Evolutionary conservation across 2,888 invertebrate species (phyloP).

Genomic region (Orchesella flavescens): DNA sequence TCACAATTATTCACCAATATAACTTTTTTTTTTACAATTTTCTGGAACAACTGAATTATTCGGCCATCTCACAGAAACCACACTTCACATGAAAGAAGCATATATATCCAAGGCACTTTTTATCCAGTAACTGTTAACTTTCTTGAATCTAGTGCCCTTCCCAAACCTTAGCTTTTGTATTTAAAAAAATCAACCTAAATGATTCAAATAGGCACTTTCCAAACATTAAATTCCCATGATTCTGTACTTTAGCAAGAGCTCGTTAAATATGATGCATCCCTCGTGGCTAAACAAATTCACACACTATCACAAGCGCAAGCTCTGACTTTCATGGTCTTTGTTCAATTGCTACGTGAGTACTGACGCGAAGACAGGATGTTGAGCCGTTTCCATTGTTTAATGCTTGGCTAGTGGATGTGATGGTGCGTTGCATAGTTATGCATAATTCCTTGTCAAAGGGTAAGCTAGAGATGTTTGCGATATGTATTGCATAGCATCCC

Average conservation of each 20-base stretch:
- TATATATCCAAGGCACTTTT: too few relatives aligned
- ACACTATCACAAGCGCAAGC: conserved; percentile 21
- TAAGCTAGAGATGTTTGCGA: conserved; percentile 19
- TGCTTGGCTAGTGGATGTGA: conserved; percentile 45
- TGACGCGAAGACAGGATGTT: conserved; percentile 56
- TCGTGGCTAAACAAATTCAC: too few relatives aligned
- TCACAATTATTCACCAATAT: too few relatives aligned
- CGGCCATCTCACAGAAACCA: too few relatives aligned
- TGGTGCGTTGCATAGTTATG: conserved; percentile 56
- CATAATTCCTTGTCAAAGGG: conserved; percentile 56
- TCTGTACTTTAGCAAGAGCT: not conserved
- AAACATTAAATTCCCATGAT: not conserved
- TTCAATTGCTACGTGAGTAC: conserved; percentile 43
- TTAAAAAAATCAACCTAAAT: too few relatives aligned
- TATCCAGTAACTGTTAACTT: too few relatives aligned
- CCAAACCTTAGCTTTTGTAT: too few relatives aligned
- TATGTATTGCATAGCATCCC: conserved; percentile 33
- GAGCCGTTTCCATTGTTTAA: conserved; percentile 56
- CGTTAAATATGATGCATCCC: conserved; percentile 5
- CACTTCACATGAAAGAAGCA: too few relatives aligned
- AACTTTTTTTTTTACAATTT: too few relatives aligned
- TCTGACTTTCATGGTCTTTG: conserved; percentile 49
- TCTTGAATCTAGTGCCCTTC: too few relatives aligned
- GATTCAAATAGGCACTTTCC: not conserved
- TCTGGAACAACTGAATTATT: too few relatives aligned